Percentiles rank a stretch among this genome's conserved stretches.
These are phyloP conservation scores for Schizopygopsis malacanthus DNA, from an alignment of 2,797 vertebrate species.

Conservation along the genomic window DNA sequence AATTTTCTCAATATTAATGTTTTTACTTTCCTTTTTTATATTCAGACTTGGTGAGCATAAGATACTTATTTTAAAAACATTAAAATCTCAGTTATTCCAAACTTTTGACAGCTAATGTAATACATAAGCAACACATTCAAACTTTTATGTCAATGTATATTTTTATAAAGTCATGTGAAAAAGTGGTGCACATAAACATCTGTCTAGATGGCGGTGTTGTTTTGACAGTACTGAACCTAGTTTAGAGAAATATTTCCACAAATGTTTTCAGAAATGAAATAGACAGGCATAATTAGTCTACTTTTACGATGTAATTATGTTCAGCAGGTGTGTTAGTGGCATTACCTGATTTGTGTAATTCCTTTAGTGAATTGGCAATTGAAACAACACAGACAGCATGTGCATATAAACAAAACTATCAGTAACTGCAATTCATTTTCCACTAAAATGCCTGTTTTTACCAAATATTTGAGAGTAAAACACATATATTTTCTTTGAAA, in stretches of 20 bases:
- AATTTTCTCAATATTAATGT: too few relatives aligned
- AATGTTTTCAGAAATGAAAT: neutral
- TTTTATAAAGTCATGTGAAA: neutral
- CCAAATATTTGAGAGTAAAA: neutral
- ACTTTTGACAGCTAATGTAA: neutral
- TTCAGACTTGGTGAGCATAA: too few relatives aligned
- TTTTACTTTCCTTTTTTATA: too few relatives aligned
- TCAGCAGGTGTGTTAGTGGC: slow-evolving; percentile 5
- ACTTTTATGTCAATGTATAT: neutral
- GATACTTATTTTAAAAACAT: too few relatives aligned
- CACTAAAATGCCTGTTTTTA: neutral
- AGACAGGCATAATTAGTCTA: neutral
- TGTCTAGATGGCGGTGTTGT: neutral
- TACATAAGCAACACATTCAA: too few relatives aligned
- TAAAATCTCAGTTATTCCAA: too few relatives aligned
- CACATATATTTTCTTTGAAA: neutral
- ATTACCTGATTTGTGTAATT: neutral
- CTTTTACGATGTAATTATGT: neutral
- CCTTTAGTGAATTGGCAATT: neutral
- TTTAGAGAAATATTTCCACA: neutral
- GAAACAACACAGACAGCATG: slow-evolving; percentile 1
- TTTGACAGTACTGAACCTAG: neutral
- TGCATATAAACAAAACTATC: neutral
- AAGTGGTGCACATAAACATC: neutral
- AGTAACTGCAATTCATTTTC: neutral